These are phyloP conservation scores for Zaprionus ghesquierei DNA, from an alignment of 1,140 invertebrate genomes.

Conservation along the genomic window DNA sequence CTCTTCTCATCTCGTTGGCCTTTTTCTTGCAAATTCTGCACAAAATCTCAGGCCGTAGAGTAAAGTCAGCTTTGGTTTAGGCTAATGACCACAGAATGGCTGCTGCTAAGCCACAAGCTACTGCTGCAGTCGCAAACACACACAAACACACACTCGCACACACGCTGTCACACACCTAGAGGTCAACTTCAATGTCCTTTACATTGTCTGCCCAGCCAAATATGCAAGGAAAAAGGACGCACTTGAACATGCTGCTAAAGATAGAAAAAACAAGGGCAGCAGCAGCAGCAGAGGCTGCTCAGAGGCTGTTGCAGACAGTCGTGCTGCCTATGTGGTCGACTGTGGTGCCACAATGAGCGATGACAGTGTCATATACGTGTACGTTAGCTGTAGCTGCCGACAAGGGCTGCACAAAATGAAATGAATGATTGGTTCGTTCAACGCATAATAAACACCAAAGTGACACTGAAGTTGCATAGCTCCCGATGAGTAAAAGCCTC, in stretches of 20 bases:
- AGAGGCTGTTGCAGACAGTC: conserved; percentile 9
- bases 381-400: conserved; percentile 26
- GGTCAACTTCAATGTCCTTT: conserved; percentile 40
- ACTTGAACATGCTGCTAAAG: conserved; percentile 31
- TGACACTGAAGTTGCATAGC: conserved; percentile 37
- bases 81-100: conserved; percentile 77
- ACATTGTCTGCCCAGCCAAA: conserved; percentile 33
- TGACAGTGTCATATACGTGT: conserved; percentile 26
- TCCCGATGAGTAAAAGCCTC: not conserved
- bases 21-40: conserved; percentile 69
- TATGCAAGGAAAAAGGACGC: conserved; percentile 27
- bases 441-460: conserved; percentile 44
- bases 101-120: conserved; percentile 60
- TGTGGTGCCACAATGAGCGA: conserved; percentile 31
- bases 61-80: conserved; percentile 75
- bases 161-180: conserved; percentile 6
- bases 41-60: conserved; percentile 63
- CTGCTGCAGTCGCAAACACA: conserved; percentile 63
- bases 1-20: conserved; percentile 12
- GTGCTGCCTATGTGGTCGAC: conserved; percentile 8
- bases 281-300: not conserved
- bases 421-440: conserved; percentile 48
- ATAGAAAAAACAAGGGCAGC: conserved; percentile 6
- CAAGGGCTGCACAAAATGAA: conserved; percentile 45
- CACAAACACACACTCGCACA: conserved; percentile 3